A percentile compares a stretch with the other conserved stretches of the same genome.
Evolutionary conservation across 1,140 invertebrate genomes (phyloP).

Genomic region (Micrasema longulum): DNA sequence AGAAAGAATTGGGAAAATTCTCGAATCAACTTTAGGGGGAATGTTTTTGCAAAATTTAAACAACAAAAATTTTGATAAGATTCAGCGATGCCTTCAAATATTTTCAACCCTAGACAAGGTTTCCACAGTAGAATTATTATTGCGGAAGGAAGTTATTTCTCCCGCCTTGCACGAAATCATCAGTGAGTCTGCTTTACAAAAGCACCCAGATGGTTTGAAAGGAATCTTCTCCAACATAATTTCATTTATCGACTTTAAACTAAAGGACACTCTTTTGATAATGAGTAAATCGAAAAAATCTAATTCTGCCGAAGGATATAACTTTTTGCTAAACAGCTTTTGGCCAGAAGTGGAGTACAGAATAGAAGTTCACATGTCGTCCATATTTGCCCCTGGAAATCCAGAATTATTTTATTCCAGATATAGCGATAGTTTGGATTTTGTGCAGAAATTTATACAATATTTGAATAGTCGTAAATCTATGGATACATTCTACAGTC

Average conservation of each 20-base stretch:
- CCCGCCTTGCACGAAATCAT: slow-evolving; percentile 81
- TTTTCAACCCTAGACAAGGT: slow-evolving; percentile 77
- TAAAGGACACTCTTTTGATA: slow-evolving; percentile 72
- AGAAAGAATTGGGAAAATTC: slow-evolving; percentile 67
- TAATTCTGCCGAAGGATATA: slow-evolving; percentile 77
- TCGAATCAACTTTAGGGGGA: slow-evolving; percentile 71
- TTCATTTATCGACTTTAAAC: slow-evolving; percentile 75
- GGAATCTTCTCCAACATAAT: slow-evolving; percentile 82
- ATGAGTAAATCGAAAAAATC: slow-evolving; percentile 73
- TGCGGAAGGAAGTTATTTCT: slow-evolving; percentile 78
- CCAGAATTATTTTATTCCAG: slow-evolving; percentile 88
- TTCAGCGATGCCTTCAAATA: slow-evolving; percentile 75
- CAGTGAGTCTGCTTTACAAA: slow-evolving; percentile 78
- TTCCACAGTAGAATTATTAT: slow-evolving; percentile 76
- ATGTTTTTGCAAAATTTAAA: slow-evolving; percentile 73
- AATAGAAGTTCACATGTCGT: slow-evolving; percentile 80
- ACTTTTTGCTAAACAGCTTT: slow-evolving; percentile 89
- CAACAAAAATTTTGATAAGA: slow-evolving; percentile 67
- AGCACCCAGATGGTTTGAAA: slow-evolving; percentile 77
- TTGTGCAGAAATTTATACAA: slow-evolving; percentile 81
- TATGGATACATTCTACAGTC: slow-evolving; percentile 69
- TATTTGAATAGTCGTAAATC: slow-evolving; percentile 72
- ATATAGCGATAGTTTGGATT: slow-evolving; percentile 83
- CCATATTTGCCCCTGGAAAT: slow-evolving; percentile 92
- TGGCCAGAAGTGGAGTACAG: slow-evolving; percentile 88